Evolutionary conservation across 92 coral and sea anemone genomes (phyloP).

Genomic region (Muricea muricata): DNA sequence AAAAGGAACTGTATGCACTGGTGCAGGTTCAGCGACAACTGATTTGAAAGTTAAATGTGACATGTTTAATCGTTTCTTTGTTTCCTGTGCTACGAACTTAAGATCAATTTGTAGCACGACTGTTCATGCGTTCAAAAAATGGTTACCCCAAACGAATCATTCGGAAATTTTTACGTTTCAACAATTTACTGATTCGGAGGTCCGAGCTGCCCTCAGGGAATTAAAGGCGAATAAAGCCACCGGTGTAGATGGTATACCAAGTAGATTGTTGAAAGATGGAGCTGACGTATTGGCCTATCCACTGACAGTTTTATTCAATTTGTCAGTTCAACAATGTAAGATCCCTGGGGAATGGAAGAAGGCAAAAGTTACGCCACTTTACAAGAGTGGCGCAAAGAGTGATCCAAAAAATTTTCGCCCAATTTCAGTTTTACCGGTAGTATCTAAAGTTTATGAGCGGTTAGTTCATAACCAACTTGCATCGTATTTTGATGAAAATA

Average conservation of each 20-base stretch:
- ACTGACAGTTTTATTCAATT: conserved; percentile 54
- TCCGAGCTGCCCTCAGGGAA: conserved; percentile 53
- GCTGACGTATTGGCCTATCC: conserved; percentile 56
- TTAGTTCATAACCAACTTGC: conserved; percentile 24
- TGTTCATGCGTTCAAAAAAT: conserved; percentile 2
- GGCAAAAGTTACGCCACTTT: conserved; percentile 11
- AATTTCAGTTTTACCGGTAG: conserved; percentile 26
- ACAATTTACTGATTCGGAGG: conserved; percentile 51
- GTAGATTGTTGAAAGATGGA: conserved; percentile 62
- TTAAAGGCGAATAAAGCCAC: conserved; percentile 57
- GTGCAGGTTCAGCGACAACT: not conserved
- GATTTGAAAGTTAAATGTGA: conserved; percentile 38
- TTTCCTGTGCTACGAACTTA: conserved; percentile 35
- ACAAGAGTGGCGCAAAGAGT: not conserved
- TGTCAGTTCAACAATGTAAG: conserved; percentile 51
- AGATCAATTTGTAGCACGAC: conserved; percentile 20
- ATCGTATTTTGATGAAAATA: conserved; percentile 25
- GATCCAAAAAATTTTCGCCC: conserved; percentile 24
- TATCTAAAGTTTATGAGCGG: conserved; percentile 33
- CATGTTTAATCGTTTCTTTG: conserved; percentile 49
- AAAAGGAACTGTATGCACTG: not conserved
- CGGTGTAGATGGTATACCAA: conserved; percentile 65
- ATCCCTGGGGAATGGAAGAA: conserved; percentile 36
- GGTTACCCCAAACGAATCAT: conserved; percentile 32
- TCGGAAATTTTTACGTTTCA: conserved; percentile 46